Evolutionary conservation across 2,113 vertebrate species (phyloP).

Genomic region (Rattus rattus): DNA sequence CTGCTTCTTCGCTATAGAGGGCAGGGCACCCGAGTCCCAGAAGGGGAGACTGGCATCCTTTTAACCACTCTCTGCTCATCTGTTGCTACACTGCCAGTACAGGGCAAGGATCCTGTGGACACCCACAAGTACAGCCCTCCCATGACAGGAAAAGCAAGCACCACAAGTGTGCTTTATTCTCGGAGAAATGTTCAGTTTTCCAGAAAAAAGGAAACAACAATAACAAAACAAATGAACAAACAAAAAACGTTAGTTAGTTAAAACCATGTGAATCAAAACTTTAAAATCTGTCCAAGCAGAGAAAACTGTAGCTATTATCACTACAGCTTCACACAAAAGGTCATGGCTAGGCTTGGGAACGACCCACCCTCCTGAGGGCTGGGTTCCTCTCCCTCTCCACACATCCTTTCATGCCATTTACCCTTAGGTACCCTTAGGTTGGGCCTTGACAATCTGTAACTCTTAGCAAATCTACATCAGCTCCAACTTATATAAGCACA

Average conservation of each 20-base stretch:
- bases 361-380: not conserved
- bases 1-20: too few species aligned
- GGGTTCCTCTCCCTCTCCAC: not conserved
- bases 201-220: not conserved
- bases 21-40: too few species aligned
- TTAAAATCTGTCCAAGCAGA: slow-evolving; percentile 42
- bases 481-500: not conserved
- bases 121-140: too few species aligned
- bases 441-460: not conserved
- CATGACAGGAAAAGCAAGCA: not conserved
- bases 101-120: not conserved
- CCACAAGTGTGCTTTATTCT: not conserved
- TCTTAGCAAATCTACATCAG: not conserved
- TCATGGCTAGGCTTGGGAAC: slow-evolving; percentile 72
- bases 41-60: not conserved
- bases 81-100: not conserved
- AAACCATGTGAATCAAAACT: slow-evolving; percentile 48
- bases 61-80: not conserved
- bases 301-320: slow-evolving; percentile 62
- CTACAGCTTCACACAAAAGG: slow-evolving; percentile 57
- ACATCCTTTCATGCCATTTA: not conserved
- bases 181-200: not conserved
- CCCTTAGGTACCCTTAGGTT: not conserved
- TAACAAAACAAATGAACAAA: not conserved
- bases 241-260: not conserved